Base-by-base conservation (phyloP, 2,113 vertebrate genomes). In the Aptenodytes patagonicus region DNA sequence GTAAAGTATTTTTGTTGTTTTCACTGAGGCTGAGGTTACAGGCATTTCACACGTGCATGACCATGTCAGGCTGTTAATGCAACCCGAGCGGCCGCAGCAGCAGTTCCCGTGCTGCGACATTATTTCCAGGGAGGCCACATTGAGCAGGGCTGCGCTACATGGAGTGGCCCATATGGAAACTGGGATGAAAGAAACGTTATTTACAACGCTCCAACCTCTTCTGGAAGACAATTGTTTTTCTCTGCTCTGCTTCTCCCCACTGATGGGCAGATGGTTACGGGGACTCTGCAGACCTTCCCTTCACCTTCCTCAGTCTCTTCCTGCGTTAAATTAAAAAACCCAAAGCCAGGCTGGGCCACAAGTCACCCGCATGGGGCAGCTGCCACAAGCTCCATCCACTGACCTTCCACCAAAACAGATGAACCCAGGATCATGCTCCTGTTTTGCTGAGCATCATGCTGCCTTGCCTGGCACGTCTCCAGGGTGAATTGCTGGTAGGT, bases 401-500 rank as follows among this genome's bases (percentile, higher is more conserved):
- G 38, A 98, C 96, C 96, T 89, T 22, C 15, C 13, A 17, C 3
- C 14, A 87, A n/a, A 81, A 93, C 2, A 57, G 92, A 92, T 0
- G 94, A 96, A 15, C 22, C 25, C 46, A 13, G 5, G 11, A 9
- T 1, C 42, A 4, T 34, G 32, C 5, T 76, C 90, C 18, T 97
- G 90, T 93, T 68, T 61, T 82, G 44, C 21, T 91, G 83, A 78
- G 90, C 83, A 13, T 91, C 71, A 0, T 1, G 2, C 29, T 70
- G 73, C 28, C 10, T 44, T 18, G 93, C 95, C 57, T 0, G 13
- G 46, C 21, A 28, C 0, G 4, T 55, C 46, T 96, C 85, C 72
- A 2, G 10, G 17, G 13, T 16, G 16, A 95, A 86, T 11, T 97
- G 91, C 70, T 76, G 46, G 19, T 97, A 97, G 77, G 51, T 64